These are phyloP conservation scores for Hemiscyllium ocellatum DNA, from an alignment of 2,113 vertebrate genomes.

Conservation along the genomic window DNA sequence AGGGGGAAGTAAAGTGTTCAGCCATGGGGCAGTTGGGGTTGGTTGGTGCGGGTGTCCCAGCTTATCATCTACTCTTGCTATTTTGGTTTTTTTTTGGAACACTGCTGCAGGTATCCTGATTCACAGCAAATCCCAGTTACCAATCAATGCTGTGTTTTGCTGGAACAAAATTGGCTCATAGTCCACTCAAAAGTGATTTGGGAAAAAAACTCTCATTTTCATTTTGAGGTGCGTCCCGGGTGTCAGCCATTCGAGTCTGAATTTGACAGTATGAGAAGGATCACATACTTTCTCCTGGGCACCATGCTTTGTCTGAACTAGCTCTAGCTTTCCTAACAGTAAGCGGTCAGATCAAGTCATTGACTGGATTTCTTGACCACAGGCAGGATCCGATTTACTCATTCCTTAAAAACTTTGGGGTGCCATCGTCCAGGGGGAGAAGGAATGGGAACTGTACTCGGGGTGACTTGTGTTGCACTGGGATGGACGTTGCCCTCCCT, in stretches of 20 bases:
- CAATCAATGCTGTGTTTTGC: neutral
- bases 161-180: neutral
- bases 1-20: no score
- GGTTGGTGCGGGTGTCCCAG: no score
- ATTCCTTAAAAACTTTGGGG: neutral
- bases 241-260: no score
- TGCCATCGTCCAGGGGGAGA: neutral
- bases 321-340: neutral
- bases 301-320: neutral
- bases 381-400: neutral
- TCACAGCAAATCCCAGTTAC: neutral
- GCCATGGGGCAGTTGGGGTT: no score
- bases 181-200: neutral
- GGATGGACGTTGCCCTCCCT: no score
- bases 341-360: neutral
- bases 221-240: neutral
- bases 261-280: neutral
- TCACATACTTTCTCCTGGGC: neutral
- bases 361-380: neutral
- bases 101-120: neutral
- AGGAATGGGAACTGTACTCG: neutral
- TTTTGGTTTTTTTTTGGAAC: neutral
- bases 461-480: neutral
- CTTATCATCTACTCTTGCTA: neutral
- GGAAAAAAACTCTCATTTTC: neutral